Percentiles rank a stretch among this genome's conserved stretches.
phyloP scores from a whole-genome alignment of 2,888 invertebrate genomes.

The Oxytorus armatus region DNA sequence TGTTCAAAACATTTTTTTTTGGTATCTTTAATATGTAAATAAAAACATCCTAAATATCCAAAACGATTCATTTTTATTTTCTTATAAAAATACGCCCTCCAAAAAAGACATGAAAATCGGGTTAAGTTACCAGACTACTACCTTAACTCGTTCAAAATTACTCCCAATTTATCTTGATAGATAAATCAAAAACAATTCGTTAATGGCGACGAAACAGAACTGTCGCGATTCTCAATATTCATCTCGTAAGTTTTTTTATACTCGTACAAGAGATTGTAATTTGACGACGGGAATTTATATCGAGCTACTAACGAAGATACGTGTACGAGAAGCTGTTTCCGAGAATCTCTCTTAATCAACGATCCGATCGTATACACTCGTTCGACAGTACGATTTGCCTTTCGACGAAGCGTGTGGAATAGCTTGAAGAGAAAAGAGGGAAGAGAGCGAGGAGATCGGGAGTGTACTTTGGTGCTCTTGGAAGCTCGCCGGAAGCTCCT shows the following conservation, averaged over 20 bases:
- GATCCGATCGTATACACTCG: conserved; percentile 8
- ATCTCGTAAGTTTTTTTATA: not conserved
- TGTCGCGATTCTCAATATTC: too few species aligned
- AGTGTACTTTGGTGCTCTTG: conserved; percentile 47
- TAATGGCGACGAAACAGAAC: too few species aligned
- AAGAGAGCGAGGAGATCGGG: conserved; percentile 36
- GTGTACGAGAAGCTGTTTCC: conserved; percentile 16
- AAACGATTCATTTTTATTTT: too few species aligned
- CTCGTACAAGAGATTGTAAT: not conserved
- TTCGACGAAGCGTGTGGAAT: conserved; percentile 8
- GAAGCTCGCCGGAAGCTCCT: conserved; percentile 52
- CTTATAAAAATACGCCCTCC: too few species aligned
- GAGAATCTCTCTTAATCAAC: conserved; percentile 37
- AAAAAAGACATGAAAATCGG: too few species aligned
- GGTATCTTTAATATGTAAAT: too few species aligned
- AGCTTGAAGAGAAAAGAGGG: conserved; percentile 1
- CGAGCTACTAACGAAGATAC: not conserved
- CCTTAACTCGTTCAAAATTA: too few species aligned
- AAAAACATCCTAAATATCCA: too few species aligned
- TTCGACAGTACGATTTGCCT: conserved; percentile 39
- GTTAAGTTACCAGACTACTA: too few species aligned
- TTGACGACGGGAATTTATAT: conserved; percentile 1
- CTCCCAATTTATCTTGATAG: too few species aligned
- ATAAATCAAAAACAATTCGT: too few species aligned
- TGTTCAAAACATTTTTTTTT: too few species aligned